These are phyloP conservation scores for Cyphomyrus plagiostoma DNA, from an alignment of 2,113 vertebrate genomes.

Conservation along the genomic window DNA sequence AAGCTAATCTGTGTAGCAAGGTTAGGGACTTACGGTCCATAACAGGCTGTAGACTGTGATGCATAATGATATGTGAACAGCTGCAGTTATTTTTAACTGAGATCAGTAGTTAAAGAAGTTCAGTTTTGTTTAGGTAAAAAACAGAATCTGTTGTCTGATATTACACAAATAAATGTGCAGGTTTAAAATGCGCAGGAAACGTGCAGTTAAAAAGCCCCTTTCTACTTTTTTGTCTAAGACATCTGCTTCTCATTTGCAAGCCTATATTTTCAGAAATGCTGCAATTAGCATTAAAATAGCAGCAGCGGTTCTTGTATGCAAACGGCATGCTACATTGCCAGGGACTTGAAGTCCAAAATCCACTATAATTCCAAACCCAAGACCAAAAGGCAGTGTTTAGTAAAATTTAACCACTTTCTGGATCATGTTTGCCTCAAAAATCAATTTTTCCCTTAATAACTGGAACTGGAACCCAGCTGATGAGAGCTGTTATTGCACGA, in stretches of 20 bases:
- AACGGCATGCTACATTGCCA: background rate
- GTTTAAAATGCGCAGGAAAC: background rate
- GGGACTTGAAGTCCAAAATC: background rate
- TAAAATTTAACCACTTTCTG: background rate
- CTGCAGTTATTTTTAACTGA: background rate
- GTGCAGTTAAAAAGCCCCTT: background rate
- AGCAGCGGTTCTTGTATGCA: background rate
- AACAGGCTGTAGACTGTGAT: background rate
- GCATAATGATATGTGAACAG: background rate
- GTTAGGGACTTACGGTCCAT: background rate
- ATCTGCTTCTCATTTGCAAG: background rate
- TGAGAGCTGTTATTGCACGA: slow-evolving; percentile 12
- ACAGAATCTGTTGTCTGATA: background rate
- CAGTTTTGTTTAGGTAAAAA: background rate
- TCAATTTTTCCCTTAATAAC: slow-evolving; percentile 20
- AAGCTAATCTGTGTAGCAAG: background rate
- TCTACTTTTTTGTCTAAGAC: background rate
- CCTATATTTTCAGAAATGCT: background rate
- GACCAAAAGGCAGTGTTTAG: background rate
- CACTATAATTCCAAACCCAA: background rate
- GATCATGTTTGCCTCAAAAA: slow-evolving; percentile 3
- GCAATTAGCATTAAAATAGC: background rate
- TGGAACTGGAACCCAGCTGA: slow-evolving; percentile 21
- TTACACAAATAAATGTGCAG: background rate
- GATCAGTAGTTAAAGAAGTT: background rate